phyloP scores from a whole-genome alignment of 2,113 vertebrate genomes.

The Meriones unguiculatus region DNA sequence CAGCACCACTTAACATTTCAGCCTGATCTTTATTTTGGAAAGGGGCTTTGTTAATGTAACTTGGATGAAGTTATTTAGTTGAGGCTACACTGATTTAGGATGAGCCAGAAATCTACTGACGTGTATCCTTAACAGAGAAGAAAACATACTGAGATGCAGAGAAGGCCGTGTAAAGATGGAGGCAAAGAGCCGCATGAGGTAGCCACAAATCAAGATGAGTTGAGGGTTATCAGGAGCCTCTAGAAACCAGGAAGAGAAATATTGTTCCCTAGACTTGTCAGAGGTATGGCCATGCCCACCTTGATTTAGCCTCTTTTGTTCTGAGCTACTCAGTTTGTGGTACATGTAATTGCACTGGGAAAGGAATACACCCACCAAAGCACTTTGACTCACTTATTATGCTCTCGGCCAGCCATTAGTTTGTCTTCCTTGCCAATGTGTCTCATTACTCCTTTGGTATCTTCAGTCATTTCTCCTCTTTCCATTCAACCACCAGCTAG shows the following conservation, averaged over 20 bases:
- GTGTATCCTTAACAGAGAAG: background rate
- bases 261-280: background rate
- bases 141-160: background rate
- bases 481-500: background rate
- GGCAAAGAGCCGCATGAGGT: background rate
- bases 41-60: background rate
- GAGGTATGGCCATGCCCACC: background rate
- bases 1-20: background rate
- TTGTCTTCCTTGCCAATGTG: background rate
- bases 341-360: background rate
- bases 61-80: background rate
- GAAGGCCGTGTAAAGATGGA: background rate
- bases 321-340: background rate
- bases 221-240: background rate
- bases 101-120: background rate
- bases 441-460: slow-evolving; percentile 17
- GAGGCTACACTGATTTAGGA: background rate
- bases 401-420: background rate
- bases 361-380: background rate
- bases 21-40: background rate
- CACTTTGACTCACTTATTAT: background rate
- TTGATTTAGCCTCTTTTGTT: background rate
- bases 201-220: background rate
- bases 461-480: background rate
- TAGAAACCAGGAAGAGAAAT: background rate